Conservation (phyloP, 2,797 vertebrate genomes). For the Mus minutoides region DNA sequence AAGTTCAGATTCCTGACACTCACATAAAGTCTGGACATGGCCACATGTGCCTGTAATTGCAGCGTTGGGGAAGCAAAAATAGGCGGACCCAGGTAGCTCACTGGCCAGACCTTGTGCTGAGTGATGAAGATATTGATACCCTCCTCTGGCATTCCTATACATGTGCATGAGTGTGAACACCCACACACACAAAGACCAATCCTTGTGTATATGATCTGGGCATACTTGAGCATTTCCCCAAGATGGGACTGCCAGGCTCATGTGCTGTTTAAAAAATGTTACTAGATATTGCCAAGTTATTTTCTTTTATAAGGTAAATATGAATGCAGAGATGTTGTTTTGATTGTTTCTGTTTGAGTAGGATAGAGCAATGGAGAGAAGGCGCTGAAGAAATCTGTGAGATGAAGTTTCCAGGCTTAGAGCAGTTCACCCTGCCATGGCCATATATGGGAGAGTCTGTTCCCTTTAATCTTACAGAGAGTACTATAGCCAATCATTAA, state of each 20-base stretch:
- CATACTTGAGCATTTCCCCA: not conserved
- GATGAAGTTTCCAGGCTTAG: not conserved
- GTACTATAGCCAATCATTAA: not conserved
- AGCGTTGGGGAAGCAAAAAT: not conserved
- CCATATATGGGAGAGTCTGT: not conserved
- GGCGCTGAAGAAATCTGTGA: not conserved
- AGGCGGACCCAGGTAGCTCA: not conserved
- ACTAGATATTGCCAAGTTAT: not conserved
- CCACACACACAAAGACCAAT: not conserved
- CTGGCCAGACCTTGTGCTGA: not conserved
- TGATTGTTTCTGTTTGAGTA: not conserved
- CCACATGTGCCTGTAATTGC: not conserved
- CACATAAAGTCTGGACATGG: not conserved
- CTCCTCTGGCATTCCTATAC: not conserved
- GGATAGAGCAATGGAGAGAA: not conserved
- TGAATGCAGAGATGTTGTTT: conserved; percentile 10
- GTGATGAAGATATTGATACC: not conserved
- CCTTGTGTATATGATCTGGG: not conserved
- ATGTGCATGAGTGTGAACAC: not conserved
- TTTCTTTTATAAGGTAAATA: conserved; percentile 37
- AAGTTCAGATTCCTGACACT: not conserved
- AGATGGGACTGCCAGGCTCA: not conserved
- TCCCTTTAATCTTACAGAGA: not conserved
- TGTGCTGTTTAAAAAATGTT: not conserved
- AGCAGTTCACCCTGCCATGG: not conserved